These are phyloP conservation scores for Carassius auratus DNA, from an alignment of 2,113 vertebrate species.

Conservation along the genomic window DNA sequence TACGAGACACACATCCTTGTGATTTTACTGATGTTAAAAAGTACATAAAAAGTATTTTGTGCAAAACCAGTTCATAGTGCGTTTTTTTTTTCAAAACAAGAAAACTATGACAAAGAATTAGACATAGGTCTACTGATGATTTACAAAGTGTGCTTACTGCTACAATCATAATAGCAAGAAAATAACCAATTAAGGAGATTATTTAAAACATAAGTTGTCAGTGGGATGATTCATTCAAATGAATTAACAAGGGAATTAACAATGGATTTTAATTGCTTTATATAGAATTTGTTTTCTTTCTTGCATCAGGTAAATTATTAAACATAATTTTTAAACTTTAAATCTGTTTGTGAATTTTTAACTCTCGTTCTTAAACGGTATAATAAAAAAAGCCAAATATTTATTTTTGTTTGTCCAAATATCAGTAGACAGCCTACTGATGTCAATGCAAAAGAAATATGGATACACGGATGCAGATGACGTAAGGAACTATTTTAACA, in stretches of 20 bases:
- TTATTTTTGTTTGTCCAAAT: background rate
- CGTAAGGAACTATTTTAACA: conserved; percentile 18
- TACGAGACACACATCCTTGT: background rate
- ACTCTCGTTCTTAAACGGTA: background rate
- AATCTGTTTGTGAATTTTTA: background rate
- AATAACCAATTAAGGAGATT: background rate
- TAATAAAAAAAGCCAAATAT: background rate
- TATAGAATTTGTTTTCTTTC: background rate
- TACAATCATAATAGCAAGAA: background rate
- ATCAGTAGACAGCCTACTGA: background rate
- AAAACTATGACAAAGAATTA: background rate
- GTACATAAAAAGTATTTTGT: too few relatives aligned
- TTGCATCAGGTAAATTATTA: background rate
- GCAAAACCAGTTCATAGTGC: background rate
- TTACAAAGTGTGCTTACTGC: background rate
- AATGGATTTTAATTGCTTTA: background rate
- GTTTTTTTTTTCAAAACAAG: background rate
- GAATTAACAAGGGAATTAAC: background rate
- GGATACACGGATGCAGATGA: background rate
- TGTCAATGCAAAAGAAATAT: background rate
- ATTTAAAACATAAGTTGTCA: background rate
- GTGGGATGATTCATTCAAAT: background rate
- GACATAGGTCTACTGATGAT: background rate
- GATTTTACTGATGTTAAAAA: background rate
- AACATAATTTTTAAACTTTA: background rate